Conservation (phyloP, 2,888 invertebrate genomes). For the Dicyrtomina minuta region DNA sequence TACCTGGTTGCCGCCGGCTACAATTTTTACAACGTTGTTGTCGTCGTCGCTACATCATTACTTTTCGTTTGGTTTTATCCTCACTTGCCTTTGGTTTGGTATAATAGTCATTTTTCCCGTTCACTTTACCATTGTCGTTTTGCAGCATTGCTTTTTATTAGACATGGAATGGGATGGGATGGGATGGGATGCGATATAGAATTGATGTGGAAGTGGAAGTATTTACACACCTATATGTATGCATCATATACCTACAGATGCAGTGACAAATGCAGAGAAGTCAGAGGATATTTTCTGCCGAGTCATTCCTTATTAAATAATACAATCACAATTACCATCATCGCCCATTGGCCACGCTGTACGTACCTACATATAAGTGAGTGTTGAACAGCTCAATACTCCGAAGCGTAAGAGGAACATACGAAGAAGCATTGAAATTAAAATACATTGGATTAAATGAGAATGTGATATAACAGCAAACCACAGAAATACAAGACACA, state of each 20-base stretch:
- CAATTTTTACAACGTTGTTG: constrained; percentile 1
- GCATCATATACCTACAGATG: neutral
- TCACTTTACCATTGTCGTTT: neutral
- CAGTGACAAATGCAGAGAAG: neutral
- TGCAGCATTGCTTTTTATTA: too few species aligned
- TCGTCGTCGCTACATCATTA: neutral
- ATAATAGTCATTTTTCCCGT: neutral
- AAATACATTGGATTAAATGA: constrained; percentile 2
- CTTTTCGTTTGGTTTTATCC: neutral
- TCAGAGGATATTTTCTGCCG: neutral
- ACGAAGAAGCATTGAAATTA: neutral
- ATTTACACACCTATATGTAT: too few species aligned
- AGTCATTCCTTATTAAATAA: neutral
- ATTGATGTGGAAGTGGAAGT: too few species aligned
- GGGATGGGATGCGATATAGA: too few species aligned
- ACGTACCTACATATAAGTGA: neutral
- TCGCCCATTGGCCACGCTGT: too few species aligned
- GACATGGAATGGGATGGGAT: too few species aligned
- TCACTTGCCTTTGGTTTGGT: neutral
- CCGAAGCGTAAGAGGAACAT: neutral
- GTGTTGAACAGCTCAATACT: neutral
- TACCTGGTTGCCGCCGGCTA: constrained; percentile 10
- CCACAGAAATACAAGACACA: too few species aligned
- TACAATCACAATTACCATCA: neutral
- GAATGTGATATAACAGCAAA: too few species aligned